These are phyloP conservation scores for Tetranychus truncatus DNA, from an alignment of 2,888 invertebrate species.

Conservation along the genomic window DNA sequence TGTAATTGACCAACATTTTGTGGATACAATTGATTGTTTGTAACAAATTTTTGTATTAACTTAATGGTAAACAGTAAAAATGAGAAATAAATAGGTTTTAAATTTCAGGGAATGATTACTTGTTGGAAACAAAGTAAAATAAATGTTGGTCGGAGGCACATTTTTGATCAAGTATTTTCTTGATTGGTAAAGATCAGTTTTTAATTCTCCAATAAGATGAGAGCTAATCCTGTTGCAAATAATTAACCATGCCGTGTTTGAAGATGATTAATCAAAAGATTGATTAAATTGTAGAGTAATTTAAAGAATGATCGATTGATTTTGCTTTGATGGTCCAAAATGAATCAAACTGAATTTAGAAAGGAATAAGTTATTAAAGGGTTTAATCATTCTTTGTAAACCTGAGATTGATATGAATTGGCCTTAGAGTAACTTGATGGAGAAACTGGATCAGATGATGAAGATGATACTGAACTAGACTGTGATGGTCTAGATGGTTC, in stretches of 20 bases:
- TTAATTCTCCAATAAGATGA: not conserved
- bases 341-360: not conserved
- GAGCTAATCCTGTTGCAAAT: not conserved
- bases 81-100: not conserved
- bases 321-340: not conserved
- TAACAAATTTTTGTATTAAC: too few relatives aligned
- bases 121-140: not conserved
- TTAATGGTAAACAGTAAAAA: not conserved
- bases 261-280: not conserved
- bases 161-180: not conserved
- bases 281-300: not conserved
- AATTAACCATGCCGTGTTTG: not conserved
- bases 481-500: not conserved
- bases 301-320: not conserved
- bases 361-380: not conserved
- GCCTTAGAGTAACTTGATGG: not conserved
- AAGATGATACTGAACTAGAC: not conserved
- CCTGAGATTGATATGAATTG: not conserved
- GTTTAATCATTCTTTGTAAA: not conserved
- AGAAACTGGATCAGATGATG: not conserved
- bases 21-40: too few relatives aligned
- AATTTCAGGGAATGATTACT: not conserved
- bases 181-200: not conserved
- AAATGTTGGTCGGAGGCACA: not conserved
- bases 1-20: too few relatives aligned